Conservation (phyloP, 2,888 invertebrate genomes). For the Pristionchus maxplancki region DNA sequence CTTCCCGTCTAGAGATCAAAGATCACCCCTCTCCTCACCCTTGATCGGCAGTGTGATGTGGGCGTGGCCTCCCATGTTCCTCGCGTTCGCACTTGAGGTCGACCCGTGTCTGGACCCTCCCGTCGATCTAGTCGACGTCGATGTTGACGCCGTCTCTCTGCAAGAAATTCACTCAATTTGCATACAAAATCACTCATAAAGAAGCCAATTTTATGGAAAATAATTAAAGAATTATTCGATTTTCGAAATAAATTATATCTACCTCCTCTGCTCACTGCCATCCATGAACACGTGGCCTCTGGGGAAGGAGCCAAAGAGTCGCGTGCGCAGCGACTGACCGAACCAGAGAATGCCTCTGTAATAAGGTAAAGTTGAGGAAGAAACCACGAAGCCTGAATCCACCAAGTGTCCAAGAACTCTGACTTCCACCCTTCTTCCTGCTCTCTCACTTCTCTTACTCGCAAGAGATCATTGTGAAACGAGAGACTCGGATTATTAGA, state of each 20-base stretch:
- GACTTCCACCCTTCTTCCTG: no score
- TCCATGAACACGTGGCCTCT: conserved; percentile 79
- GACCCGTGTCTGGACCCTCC: neutral
- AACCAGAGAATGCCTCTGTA: conserved; percentile 86
- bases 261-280: neutral
- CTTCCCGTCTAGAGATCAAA: neutral
- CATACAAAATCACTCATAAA: no score
- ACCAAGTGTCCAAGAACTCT: no score
- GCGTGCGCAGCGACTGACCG: conserved; percentile 93
- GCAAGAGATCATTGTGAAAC: no score
- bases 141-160: neutral
- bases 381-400: neutral
- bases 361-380: neutral
- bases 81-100: conserved; percentile 2
- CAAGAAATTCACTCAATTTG: neutral
- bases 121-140: neutral
- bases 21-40: neutral
- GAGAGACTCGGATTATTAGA: no score
- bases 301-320: conserved; percentile 92
- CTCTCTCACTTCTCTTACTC: no score
- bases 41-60: conserved; percentile 46
- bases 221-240: neutral
- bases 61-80: conserved; percentile 22
- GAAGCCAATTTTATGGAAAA: no score
- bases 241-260: neutral